Evolutionary conservation across 2,113 vertebrate genomes (phyloP), one percentile per base, ranked within the genome.

Genomic region (Gadus macrocephalus): DNA sequence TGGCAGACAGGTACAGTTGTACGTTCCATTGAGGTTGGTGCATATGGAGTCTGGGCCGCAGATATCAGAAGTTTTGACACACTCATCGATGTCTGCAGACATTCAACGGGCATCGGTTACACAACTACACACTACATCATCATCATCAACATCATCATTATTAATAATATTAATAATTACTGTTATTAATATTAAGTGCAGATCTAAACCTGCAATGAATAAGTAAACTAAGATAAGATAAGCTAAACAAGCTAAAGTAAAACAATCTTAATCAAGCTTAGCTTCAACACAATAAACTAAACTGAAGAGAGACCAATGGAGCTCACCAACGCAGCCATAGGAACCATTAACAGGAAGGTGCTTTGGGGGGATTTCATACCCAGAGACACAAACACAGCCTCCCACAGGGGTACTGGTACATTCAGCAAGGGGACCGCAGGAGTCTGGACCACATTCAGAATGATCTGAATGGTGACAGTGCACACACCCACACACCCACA

Each of bases 241-340:
- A 49, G 42, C 38, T 42, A 42, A 42, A 49, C 7, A 49, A 49
- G 42, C 42, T 49, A 49, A 49, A 49, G 7, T 49, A 49, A 49
- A 49, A 49, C 9, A 49, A 49, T 2, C 42, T 7, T 5, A 49
- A 49, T 11, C 12, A 49, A 49, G 12, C 42, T 7, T 5, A 35
- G 31, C 31, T 9, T 1, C 14, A 49, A 49, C 8, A 49, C 42
- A 49, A 7, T 49, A 49, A 49, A 14, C 2, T 49, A 49, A 9
- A 49, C 2, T 49, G 42, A 49, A 49, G 2, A 49, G 42, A 49
- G 42, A 49, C 42, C 42, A 49, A 49, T 49, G 42, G 42, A 49
- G 42, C 42, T 49, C 77, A 88, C 89, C 89, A 68, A 19, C 7
- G 35, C 89, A 90, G 4, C 81, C 85, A 20, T 80, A 90, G 2